Evolutionary conservation across 2,113 vertebrate genomes (phyloP).

Genomic region (Aphelocoma coerulescens): DNA sequence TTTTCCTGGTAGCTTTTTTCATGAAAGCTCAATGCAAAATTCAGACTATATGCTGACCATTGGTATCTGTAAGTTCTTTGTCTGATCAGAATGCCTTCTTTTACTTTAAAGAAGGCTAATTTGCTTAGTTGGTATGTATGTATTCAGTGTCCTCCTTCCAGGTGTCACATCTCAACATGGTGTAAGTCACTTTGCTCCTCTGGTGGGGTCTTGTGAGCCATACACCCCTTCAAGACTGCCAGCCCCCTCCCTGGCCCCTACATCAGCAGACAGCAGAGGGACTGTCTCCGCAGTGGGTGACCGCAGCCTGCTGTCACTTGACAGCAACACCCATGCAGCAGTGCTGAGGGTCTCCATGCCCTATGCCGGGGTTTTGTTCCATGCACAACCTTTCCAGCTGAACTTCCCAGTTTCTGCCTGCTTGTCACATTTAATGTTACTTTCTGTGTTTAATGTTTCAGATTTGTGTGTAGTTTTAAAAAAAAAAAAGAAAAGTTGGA

Average conservation of each 20-base stretch:
- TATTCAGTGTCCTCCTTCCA: not conserved
- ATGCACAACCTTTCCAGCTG: not conserved
- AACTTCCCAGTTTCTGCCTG: not conserved
- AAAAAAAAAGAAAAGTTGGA: not conserved
- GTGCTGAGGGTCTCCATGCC: not conserved
- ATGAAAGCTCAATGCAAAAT: not conserved
- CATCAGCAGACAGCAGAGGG: not conserved
- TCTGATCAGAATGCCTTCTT: not conserved
- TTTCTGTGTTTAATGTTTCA: not conserved
- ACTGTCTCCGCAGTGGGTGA: rapidly evolving
- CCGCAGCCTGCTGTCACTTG: rapidly evolving
- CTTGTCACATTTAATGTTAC: not conserved
- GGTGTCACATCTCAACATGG: not conserved
- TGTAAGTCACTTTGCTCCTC: not conserved
- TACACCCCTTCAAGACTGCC: not conserved
- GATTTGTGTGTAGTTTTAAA: not conserved
- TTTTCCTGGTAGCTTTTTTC: not conserved
- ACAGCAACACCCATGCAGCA: not conserved
- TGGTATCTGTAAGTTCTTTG: not conserved
- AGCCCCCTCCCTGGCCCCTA: not conserved
- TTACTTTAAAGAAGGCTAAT: not conserved
- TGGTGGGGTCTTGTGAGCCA: not conserved
- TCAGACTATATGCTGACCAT: not conserved
- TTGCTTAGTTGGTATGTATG: not conserved
- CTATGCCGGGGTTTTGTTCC: not conserved